These are phyloP conservation scores for Pontoporia blainvillei DNA, from an alignment of 2,113 vertebrate genomes.

Conservation along the genomic window DNA sequence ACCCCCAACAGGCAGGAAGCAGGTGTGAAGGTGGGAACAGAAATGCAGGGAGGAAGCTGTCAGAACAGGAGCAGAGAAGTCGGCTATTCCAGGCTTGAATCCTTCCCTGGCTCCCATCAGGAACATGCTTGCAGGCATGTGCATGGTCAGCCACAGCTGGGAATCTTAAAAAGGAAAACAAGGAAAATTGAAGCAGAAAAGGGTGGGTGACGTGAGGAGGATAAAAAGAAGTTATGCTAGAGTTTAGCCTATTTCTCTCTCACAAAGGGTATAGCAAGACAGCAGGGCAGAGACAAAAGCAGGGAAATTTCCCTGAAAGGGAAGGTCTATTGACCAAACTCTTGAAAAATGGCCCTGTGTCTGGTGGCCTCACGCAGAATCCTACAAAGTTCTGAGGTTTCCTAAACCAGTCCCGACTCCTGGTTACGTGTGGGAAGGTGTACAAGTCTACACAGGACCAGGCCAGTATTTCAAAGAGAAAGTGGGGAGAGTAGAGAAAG, in stretches of 20 bases:
- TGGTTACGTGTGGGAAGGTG: not conserved
- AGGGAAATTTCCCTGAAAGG: too few species aligned
- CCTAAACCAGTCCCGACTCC: not conserved
- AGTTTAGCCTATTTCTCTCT: not conserved
- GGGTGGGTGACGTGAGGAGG: not conserved
- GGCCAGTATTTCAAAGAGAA: not conserved
- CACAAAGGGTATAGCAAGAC: not conserved
- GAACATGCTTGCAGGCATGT: not conserved
- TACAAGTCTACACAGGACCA: not conserved
- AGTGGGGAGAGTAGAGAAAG: not conserved
- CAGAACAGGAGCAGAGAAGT: not conserved
- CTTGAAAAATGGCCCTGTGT: not conserved
- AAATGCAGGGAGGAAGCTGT: not conserved
- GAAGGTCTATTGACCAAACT: not conserved
- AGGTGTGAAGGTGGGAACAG: not conserved
- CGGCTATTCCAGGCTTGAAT: not conserved
- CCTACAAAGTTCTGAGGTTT: not conserved
- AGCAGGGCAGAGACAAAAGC: not conserved
- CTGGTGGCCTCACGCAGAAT: not conserved
- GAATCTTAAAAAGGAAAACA: not conserved
- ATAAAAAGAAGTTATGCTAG: not conserved
- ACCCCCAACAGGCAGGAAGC: not conserved
- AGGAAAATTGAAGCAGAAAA: not conserved
- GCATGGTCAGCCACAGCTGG: not conserved
- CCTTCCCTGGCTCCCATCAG: not conserved